Conservation (phyloP, 2,888 invertebrate species). For the Mycalesis mineus region DNA sequence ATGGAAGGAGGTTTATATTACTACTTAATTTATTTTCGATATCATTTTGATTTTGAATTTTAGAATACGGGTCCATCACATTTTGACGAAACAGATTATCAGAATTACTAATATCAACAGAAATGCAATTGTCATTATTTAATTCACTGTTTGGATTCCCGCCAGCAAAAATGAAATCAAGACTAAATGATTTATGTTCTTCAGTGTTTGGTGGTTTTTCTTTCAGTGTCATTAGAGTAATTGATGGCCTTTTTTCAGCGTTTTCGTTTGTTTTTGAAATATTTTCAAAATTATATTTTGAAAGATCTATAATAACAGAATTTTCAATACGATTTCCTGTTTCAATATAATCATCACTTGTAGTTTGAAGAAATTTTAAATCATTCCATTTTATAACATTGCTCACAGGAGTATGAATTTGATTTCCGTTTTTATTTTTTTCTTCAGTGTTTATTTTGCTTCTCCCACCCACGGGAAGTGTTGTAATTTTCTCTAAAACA, state of each 20-base stretch:
- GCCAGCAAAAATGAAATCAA: constrained; percentile 43
- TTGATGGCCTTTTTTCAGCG: constrained; percentile 43
- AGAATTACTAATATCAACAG: constrained; percentile 16
- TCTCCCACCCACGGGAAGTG: constrained; percentile 37
- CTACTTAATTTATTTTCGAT: constrained; percentile 3
- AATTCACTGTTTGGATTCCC: constrained; percentile 22
- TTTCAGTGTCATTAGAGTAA: constrained; percentile 50
- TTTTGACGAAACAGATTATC: constrained; percentile 19
- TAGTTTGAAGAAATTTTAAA: constrained; percentile 12
- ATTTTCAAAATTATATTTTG: constrained; percentile 52
- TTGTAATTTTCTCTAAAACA: constrained; percentile 53
- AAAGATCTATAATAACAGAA: constrained; percentile 51
- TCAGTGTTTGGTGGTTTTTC: constrained; percentile 39
- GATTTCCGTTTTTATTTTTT: constrained; percentile 24
- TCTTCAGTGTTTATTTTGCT: constrained; percentile 25
- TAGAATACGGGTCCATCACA: constrained; percentile 10
- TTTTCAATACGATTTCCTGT: constrained; percentile 35
- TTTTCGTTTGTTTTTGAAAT: constrained; percentile 49
- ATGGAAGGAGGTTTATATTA: constrained; percentile 19
- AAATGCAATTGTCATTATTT: neutral
- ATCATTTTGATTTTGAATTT: constrained; percentile 16
- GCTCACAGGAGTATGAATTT: constrained; percentile 25
- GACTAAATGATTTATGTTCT: constrained; percentile 37
- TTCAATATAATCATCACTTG: constrained; percentile 39
- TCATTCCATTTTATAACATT: constrained; percentile 16